These are phyloP conservation scores for Platyrinchus mystaceus DNA, from an alignment of 2,797 vertebrate species.

Conservation along the genomic window DNA sequence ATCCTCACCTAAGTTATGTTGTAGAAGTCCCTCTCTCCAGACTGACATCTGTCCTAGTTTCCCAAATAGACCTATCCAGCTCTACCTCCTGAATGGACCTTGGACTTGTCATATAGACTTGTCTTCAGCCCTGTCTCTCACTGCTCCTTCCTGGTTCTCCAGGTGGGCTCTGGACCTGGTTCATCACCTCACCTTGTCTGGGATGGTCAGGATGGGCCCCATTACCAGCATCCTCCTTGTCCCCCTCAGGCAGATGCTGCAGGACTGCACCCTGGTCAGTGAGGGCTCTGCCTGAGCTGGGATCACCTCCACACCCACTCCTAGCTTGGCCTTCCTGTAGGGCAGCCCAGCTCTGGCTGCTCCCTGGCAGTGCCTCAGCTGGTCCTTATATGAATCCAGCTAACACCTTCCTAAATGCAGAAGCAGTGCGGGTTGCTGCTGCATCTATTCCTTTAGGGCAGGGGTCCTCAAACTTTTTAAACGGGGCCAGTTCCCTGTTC, in stretches of 20 bases:
- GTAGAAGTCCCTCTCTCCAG: neutral
- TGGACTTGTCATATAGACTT: neutral
- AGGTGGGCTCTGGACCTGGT: neutral
- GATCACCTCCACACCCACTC: neutral
- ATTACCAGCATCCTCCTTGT: neutral
- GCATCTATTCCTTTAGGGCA: neutral
- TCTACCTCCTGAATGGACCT: neutral
- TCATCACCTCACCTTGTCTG: neutral
- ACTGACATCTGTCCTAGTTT: neutral
- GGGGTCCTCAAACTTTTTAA: no score
- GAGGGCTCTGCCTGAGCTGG: neutral
- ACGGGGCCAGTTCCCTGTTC: no score
- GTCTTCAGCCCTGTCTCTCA: fast-evolving
- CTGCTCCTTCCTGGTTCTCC: neutral
- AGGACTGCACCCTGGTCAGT: neutral
- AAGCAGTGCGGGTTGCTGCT: neutral
- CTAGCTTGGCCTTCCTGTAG: fast-evolving
- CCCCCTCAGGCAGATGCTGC: neutral
- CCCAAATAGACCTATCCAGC: neutral
- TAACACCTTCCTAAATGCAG: neutral
- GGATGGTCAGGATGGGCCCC: neutral
- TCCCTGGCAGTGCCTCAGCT: neutral
- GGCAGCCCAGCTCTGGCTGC: neutral
- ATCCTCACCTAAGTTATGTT: fast-evolving
- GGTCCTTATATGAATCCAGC: neutral